Conservation (phyloP, 2,113 vertebrate species). For the Morone saxatilis region DNA sequence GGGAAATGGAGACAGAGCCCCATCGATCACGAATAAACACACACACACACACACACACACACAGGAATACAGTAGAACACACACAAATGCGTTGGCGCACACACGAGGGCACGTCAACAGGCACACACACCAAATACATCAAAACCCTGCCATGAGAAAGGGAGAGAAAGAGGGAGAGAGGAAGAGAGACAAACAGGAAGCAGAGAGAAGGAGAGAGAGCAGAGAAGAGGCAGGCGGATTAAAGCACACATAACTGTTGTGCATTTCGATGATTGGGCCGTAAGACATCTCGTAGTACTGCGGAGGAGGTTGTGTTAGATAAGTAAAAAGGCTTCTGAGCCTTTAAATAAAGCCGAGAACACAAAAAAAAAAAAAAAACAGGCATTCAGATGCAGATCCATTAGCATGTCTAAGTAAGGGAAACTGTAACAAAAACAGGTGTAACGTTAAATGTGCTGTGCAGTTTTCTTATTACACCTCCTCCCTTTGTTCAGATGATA, state of each 20-base stretch:
- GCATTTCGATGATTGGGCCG: conserved; percentile 84
- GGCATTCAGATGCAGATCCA: not conserved
- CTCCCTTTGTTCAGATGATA: not conserved
- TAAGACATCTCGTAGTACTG: conserved; percentile 84
- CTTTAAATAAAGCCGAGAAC: conserved; percentile 2
- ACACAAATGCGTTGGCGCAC: conserved; percentile 16
- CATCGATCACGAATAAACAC: conserved; percentile 82
- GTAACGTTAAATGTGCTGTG: not conserved
- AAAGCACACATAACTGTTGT: conserved; percentile 79
- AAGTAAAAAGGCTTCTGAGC: conserved; percentile 38
- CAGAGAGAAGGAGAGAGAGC: not conserved
- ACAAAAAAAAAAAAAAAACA: not conserved
- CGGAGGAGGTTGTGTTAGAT: conserved; percentile 85
- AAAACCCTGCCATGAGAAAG: conserved; percentile 46
- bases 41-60: conserved; percentile 64
- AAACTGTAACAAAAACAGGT: not conserved
- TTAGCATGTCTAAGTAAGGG: conserved; percentile 1
- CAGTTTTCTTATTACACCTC: not conserved
- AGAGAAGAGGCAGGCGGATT: conserved; percentile 29
- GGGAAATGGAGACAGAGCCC: conserved; percentile 82
- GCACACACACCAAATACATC: conserved; percentile 63
- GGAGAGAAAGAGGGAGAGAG: not conserved
- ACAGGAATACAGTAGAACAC: conserved; percentile 76
- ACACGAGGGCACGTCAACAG: conserved; percentile 62
- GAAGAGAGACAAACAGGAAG: conserved; percentile 23